Percentiles rank a stretch among this genome's conserved stretches.
These are phyloP conservation scores for Chorisops tibialis DNA, from an alignment of 2,888 invertebrate species.

Conservation along the genomic window DNA sequence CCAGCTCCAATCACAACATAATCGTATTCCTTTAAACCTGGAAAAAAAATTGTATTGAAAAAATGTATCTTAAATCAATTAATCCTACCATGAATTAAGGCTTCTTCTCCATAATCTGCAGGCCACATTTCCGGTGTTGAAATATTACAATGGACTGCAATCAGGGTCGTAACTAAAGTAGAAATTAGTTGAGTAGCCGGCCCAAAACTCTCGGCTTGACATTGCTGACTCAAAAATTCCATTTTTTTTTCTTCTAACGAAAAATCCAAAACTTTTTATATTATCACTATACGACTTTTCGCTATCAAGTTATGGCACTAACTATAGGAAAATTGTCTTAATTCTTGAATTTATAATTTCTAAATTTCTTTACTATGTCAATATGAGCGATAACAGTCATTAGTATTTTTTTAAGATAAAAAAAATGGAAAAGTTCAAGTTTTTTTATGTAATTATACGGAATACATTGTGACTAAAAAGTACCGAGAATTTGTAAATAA, in stretches of 20 bases:
- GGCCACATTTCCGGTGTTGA: constrained; percentile 57
- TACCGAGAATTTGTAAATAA: too few relatives aligned
- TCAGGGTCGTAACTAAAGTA: constrained; percentile 57
- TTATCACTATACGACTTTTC: too few relatives aligned
- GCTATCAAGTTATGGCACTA: too few relatives aligned
- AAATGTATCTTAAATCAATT: background rate
- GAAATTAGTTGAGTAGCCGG: constrained; percentile 53
- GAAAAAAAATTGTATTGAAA: background rate
- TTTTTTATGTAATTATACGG: too few relatives aligned
- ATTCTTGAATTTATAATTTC: too few relatives aligned
- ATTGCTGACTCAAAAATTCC: constrained; percentile 30
- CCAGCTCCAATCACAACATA: constrained; percentile 83
- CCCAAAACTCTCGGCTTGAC: constrained; percentile 40
- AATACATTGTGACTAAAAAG: too few relatives aligned
- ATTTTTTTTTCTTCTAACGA: background rate
- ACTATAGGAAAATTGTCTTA: too few relatives aligned
- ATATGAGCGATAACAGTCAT: too few relatives aligned
- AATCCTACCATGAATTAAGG: background rate
- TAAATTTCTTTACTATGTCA: too few relatives aligned
- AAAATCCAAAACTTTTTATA: too few relatives aligned
- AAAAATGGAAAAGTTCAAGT: too few relatives aligned
- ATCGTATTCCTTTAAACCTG: constrained; percentile 66
- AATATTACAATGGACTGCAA: constrained; percentile 60
- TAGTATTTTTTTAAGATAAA: too few relatives aligned
- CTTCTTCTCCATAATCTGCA: constrained; percentile 44